Percentiles rank a stretch among this genome's conserved stretches.
phyloP scores from a whole-genome alignment of 2,797 vertebrate species.

The Hyperoplus immaculatus region DNA sequence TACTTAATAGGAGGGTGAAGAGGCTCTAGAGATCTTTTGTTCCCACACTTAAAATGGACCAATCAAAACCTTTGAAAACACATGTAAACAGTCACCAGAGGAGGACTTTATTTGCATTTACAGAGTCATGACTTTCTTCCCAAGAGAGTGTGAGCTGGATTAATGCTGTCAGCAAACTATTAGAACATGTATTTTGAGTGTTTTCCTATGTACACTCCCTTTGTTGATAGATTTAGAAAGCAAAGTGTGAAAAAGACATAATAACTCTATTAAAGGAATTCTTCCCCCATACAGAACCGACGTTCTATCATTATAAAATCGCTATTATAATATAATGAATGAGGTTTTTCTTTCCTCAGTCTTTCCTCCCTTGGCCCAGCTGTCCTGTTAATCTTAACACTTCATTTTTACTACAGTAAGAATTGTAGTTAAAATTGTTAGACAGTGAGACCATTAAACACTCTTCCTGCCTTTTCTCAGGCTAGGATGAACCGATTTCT shows the following conservation, averaged over 20 bases:
- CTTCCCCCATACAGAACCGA: too few relatives aligned
- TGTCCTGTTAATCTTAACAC: too few relatives aligned
- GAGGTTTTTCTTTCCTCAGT: too few relatives aligned
- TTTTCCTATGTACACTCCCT: not conserved
- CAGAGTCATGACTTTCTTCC: slow-evolving; percentile 18
- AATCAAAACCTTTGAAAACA: slow-evolving; percentile 55
- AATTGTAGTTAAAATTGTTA: too few relatives aligned
- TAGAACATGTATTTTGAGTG: slow-evolving; percentile 1
- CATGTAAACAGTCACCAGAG: slow-evolving; percentile 46
- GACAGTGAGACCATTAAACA: too few relatives aligned
- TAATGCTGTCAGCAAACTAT: not conserved
- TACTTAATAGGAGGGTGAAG: slow-evolving; percentile 75
- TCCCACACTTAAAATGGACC: slow-evolving; percentile 41
- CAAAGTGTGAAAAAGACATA: not conserved
- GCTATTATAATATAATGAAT: too few relatives aligned
- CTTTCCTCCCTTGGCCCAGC: too few relatives aligned
- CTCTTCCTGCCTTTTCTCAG: too few relatives aligned
- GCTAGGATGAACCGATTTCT: too few relatives aligned
- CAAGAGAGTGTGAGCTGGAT: not conserved
- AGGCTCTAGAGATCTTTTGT: slow-evolving; percentile 60
- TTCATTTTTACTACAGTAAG: too few relatives aligned
- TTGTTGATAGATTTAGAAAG: slow-evolving; percentile 2
- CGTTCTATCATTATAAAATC: too few relatives aligned
- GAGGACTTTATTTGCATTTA: slow-evolving; percentile 35
- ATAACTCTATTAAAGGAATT: too few relatives aligned